Conservation (phyloP, 37 sponge, comb jelly and placozoan species). For the Dysidea cf. avara region DNA sequence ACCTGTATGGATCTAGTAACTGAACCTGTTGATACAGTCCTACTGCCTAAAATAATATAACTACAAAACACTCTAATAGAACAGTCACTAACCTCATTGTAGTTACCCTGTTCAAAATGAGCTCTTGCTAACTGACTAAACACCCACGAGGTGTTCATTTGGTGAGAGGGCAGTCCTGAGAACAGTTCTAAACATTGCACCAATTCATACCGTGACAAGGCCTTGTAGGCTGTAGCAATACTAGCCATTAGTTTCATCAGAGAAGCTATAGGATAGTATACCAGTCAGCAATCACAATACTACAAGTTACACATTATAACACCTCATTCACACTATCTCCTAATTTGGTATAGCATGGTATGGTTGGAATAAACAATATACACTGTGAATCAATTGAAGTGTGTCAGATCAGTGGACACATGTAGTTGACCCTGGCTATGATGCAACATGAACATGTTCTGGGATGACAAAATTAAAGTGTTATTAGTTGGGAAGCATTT, state of each 20-base stretch:
- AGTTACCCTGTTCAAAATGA: conserved; percentile 69
- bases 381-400: too few relatives aligned
- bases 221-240: conserved; percentile 69
- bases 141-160: conserved; percentile 79
- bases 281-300: background rate
- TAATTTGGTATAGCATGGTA: too few relatives aligned
- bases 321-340: background rate
- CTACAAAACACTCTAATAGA: background rate
- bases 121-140: conserved; percentile 69
- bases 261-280: background rate
- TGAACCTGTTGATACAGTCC: background rate
- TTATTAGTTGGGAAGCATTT: too few relatives aligned
- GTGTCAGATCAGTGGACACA: too few relatives aligned
- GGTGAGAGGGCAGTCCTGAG: conserved; percentile 66
- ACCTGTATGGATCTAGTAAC: background rate
- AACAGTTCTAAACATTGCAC: conserved; percentile 51
- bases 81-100: conserved; percentile 54
- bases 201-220: conserved; percentile 67
- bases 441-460: too few relatives aligned
- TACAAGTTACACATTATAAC: background rate
- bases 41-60: background rate
- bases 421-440: too few relatives aligned
- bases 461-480: too few relatives aligned
- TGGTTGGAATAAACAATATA: too few relatives aligned
- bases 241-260: conserved; percentile 69